A percentile compares a stretch with the other conserved stretches of the same genome.
Conservation (phyloP, 2,888 invertebrate genomes). For the Caenorhabditis macrosperma region DNA sequence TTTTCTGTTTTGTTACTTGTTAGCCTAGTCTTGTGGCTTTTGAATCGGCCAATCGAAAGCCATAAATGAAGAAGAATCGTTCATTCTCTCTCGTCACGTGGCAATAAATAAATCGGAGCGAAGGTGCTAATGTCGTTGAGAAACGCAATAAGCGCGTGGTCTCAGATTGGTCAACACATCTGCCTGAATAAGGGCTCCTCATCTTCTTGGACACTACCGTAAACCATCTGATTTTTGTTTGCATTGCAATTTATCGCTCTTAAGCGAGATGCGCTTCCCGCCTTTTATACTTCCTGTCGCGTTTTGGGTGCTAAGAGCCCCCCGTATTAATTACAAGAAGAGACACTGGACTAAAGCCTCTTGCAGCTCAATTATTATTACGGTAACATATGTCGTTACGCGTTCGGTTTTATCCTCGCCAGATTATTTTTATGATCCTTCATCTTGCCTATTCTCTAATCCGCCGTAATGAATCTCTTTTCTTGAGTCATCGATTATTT, state of each 20-base stretch:
- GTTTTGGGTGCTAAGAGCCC: constrained; percentile 20
- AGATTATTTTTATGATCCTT: constrained; percentile 49
- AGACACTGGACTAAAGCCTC: constrained; percentile 4
- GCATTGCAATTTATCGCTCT: constrained; percentile 59
- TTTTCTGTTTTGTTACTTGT: constrained; percentile 1
- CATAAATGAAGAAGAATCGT: constrained; percentile 38
- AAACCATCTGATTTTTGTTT: constrained; percentile 57
- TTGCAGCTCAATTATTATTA: constrained; percentile 47
- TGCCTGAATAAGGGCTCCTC: constrained; percentile 38
- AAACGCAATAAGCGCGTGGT: constrained; percentile 48
- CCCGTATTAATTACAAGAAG: constrained; percentile 53
- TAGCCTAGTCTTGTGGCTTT: not conserved
- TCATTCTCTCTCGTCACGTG: constrained; percentile 25
- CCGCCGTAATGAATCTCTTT: constrained; percentile 39
- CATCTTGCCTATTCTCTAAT: constrained; percentile 28
- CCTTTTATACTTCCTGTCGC: constrained; percentile 49
- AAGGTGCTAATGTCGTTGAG: constrained; percentile 59
- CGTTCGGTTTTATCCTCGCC: constrained; percentile 20
- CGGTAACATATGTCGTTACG: constrained; percentile 60
- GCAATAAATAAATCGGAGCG: constrained; percentile 42
- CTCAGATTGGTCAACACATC: constrained; percentile 57
- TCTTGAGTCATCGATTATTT: not conserved
- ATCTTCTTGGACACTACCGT: constrained; percentile 46
- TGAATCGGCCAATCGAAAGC: constrained; percentile 27
- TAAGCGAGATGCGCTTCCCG: constrained; percentile 46